Conservation (phyloP, 2,113 vertebrate genomes). For the Numida meleagris region DNA sequence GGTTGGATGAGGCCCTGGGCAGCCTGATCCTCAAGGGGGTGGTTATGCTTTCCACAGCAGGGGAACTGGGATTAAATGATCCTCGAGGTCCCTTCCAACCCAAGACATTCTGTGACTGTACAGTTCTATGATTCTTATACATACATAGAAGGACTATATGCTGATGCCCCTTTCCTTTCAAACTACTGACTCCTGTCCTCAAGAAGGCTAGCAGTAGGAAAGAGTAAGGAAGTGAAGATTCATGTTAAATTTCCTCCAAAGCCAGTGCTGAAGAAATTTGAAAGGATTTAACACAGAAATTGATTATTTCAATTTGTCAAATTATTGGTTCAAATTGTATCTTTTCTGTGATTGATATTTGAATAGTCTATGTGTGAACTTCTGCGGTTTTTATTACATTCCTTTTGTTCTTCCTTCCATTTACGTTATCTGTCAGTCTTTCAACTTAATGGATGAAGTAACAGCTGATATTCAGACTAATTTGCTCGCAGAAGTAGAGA, state of each 20-base stretch:
- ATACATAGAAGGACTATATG: accelerated
- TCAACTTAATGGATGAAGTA: neutral
- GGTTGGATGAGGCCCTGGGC: too few species aligned
- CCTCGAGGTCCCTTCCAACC: too few species aligned
- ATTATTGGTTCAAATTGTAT: neutral
- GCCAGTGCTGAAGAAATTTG: neutral
- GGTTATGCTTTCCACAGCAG: too few species aligned
- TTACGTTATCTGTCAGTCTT: neutral
- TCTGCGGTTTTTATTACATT: neutral
- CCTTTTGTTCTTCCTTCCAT: neutral
- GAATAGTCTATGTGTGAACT: neutral
- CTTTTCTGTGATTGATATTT: neutral
- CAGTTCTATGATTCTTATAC: neutral
- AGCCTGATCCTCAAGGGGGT: too few species aligned
- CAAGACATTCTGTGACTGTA: too few species aligned
- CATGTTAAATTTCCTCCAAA: neutral
- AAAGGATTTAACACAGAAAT: neutral
- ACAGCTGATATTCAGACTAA: neutral
- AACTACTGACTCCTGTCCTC: neutral
- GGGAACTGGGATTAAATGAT: too few species aligned
- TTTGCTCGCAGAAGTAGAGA: neutral
- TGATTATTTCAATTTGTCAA: neutral
- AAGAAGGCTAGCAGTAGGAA: neutral
- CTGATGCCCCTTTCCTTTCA: accelerated
- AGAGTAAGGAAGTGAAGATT: neutral